Evolutionary conservation across 2,797 vertebrate genomes (phyloP), one percentile per base, ranked within the genome.

Genomic region (Eulemur mongoz): DNA sequence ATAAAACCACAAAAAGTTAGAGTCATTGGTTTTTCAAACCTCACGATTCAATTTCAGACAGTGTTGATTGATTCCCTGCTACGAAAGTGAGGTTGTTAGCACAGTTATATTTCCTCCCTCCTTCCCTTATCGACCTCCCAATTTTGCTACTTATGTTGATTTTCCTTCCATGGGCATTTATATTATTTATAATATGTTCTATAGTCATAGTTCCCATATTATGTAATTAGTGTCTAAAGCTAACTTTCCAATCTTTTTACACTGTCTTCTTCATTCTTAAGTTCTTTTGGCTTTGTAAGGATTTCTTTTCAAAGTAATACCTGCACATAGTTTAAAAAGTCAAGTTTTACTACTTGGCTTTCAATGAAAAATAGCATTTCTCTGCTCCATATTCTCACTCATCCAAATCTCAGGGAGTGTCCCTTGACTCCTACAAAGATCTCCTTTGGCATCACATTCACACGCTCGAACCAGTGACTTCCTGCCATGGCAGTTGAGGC

Each of bases 281-380:
- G 18, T 72, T 83, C 69, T 88, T 87, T 78, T 73, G 76, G 65
- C 38, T 96, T 93, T 65, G 54, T 72, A 65, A 61, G 73, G 57
- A 75, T 81, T 81, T 93, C 18, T 54, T 95, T 93, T 82, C 54
- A 50, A 90, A 80, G 69, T 54, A 61, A 78, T 22, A 78, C 45
- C 38, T 43, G 32, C 23, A 57, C n/a, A 54, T 43, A 14, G 14
- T 84, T 83, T 89, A 23, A 91, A 91, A 82, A 79, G 27, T 87
- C 52, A 82, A 65, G 18, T 63, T 81, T 95, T 82, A 82, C 38
- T 12, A 32, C 32, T 38, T 81, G 38, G 15, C 12, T 82, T 10
- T 83, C 57, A 82, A 67, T 22, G 13, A 86, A 50, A 95, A 40
- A 40, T 20, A 35, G 45, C 43, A 6, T 54, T 90, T 93, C 43